These are phyloP conservation scores for Microctenopoma lineatum DNA, from an alignment of 2,797 vertebrate genomes.

Conservation along the genomic window DNA sequence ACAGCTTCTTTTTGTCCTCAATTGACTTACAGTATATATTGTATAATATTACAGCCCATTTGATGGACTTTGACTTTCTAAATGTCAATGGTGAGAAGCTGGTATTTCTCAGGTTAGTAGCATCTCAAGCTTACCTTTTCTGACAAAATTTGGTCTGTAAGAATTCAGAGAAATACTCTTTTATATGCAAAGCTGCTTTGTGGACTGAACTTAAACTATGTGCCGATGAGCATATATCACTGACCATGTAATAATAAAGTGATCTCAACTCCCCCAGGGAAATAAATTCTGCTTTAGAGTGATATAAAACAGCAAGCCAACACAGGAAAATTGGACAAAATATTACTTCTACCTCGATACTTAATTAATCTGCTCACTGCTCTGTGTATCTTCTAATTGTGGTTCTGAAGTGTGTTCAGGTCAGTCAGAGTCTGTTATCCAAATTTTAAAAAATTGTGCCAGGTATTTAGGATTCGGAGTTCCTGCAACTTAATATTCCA, in stretches of 20 bases:
- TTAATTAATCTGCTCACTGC: constrained; percentile 30
- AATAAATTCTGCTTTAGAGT: constrained; percentile 16
- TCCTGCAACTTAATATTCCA: constrained; percentile 34
- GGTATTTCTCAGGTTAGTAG: not conserved
- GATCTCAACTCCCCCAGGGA: constrained; percentile 6
- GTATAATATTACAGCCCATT: not conserved
- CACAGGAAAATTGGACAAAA: constrained; percentile 9
- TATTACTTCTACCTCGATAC: constrained; percentile 19
- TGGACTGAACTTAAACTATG: constrained; percentile 35
- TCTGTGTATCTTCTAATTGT: constrained; percentile 56
- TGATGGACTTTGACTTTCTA: not conserved
- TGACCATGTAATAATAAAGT: constrained; percentile 45
- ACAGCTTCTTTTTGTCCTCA: not conserved
- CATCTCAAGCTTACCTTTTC: not conserved
- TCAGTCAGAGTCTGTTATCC: constrained; percentile 24
- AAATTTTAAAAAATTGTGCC: constrained; percentile 29
- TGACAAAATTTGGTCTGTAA: not conserved
- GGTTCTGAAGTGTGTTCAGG: constrained; percentile 48
- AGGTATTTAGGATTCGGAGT: constrained; percentile 42
- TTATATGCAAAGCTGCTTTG: constrained; percentile 28
- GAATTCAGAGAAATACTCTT: not conserved
- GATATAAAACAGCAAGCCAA: constrained; percentile 14
- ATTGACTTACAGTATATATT: not conserved
- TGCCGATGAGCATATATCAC: constrained; percentile 31
- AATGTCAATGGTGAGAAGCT: not conserved